phyloP scores from a whole-genome alignment of 1,140 invertebrate species.

The Nomia melanderi region DNA sequence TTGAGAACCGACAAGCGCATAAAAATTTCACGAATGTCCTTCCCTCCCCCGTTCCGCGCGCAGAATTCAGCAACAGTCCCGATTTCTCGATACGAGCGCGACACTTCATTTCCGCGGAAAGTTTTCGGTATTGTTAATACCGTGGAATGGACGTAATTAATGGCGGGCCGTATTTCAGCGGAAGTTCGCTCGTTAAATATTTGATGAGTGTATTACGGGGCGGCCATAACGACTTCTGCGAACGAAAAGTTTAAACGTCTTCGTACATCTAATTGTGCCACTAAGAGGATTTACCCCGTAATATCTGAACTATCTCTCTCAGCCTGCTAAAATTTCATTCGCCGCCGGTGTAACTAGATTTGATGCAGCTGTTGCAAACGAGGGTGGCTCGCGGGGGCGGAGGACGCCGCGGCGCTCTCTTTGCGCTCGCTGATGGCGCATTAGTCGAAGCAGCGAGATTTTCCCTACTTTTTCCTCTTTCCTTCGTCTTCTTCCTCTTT shows the following conservation, averaged over 20 bases:
- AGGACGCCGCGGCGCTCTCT: not conserved
- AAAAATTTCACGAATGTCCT: not conserved
- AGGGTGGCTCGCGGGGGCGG: not conserved
- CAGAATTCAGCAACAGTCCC: too few relatives aligned
- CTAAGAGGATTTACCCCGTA: constrained; percentile 35
- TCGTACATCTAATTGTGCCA: constrained; percentile 30
- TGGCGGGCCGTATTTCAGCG: not conserved
- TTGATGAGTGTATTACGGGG: constrained; percentile 10
- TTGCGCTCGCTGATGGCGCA: not conserved
- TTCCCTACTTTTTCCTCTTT: not conserved
- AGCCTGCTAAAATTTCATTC: constrained; percentile 17
- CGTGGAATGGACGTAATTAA: constrained; percentile 22
- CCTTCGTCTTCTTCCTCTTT: too few relatives aligned
- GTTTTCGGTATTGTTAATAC: constrained; percentile 11
- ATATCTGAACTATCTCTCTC: constrained; percentile 25
- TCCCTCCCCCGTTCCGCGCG: too few relatives aligned
- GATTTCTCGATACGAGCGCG: too few relatives aligned
- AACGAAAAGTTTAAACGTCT: constrained; percentile 32
- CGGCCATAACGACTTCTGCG: not conserved
- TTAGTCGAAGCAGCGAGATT: not conserved
- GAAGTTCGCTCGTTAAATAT: constrained; percentile 30
- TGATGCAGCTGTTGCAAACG: constrained; percentile 20
- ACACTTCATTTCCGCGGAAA: not conserved
- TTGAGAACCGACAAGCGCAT: too few relatives aligned
- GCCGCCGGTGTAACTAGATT: constrained; percentile 10